A percentile compares a stretch with the other conserved stretches of the same genome.
Evolutionary conservation across 2,113 vertebrate species (phyloP).

Genomic region (Amphilophus citrinellus): DNA sequence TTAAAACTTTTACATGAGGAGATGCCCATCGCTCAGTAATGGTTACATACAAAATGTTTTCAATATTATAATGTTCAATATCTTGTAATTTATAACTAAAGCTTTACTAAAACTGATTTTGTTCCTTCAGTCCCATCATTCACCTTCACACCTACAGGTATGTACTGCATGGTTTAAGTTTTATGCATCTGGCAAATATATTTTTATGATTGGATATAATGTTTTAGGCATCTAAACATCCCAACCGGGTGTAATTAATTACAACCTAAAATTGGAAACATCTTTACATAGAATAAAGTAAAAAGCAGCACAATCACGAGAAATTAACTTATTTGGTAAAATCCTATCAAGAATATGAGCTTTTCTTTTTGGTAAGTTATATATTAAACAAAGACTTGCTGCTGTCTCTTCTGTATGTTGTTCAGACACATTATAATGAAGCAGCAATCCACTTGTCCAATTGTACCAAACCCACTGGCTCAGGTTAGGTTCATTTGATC

Average conservation of each 20-base stretch:
- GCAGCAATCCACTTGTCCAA: background rate
- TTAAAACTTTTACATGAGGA: background rate
- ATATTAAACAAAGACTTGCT: no score
- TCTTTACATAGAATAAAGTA: background rate
- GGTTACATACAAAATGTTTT: background rate
- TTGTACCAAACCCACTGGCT: background rate
- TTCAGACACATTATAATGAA: background rate
- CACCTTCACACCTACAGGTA: conserved; percentile 98
- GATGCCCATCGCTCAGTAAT: background rate
- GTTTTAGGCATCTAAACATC: background rate
- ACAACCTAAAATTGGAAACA: background rate
- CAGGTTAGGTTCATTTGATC: conserved; percentile 15
- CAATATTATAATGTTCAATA: background rate
- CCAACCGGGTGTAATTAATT: background rate
- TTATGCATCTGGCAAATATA: background rate
- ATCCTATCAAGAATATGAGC: background rate
- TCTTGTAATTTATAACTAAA: background rate
- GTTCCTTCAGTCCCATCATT: conserved; percentile 93
- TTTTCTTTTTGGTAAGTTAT: no score
- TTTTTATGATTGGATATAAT: background rate
- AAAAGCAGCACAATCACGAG: background rate
- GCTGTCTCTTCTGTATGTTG: background rate
- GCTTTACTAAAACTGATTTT: background rate
- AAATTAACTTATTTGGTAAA: background rate
- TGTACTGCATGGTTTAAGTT: conserved; percentile 19